Evolutionary conservation across 2,113 vertebrate genomes (phyloP), one percentile per base, ranked within the genome.

Genomic region (Columba janthina): DNA sequence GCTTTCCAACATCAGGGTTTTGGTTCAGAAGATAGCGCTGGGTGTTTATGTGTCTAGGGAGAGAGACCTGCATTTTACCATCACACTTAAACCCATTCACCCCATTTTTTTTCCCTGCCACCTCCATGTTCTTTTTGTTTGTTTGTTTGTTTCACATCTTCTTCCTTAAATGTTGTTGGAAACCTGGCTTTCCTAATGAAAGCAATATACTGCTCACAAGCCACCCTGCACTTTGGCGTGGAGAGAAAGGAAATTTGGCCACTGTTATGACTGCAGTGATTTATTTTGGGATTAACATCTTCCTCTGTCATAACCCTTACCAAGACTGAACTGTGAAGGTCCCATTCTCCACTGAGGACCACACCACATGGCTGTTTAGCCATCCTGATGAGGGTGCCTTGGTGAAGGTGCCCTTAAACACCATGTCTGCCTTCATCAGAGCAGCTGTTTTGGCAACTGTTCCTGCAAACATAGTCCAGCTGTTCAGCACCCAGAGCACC

Each of bases 1-100:
- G 77, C 26, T 34, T 96, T 93, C 75, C 70, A 88, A 94, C 81
- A 78, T 84, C 84, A 88, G 71, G 90, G 88, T 91, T 95, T 90
- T 50, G n/a, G 61, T 91, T 96, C 70, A 88, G 85, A 88, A 93
- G 83, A 64, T 15, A 64, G n/a, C 6, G 19, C 48, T 83, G 57
- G 29, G 28, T 92, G 53, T 38, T 94, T 89, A 56, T 71, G 12
- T 34, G 10, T 74, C 64, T 80, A 40, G 32, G 10, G 34, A 66
- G 9, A 17, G 29, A 93, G 14, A 56, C 3, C 60, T 21, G n/a
- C 5, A 50, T 89, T 93, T 73, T 80, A 19, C 46, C 13, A 32
- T 8, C 3, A 6, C 8, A 10, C 10, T 48, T 73, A 40, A 31
- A 61, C 48, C 26, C 22, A 9, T 40, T 72, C 2, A 1, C 48